phyloP scores from a whole-genome alignment of 1,140 invertebrate genomes.

The Propsilocerus akamusi region DNA sequence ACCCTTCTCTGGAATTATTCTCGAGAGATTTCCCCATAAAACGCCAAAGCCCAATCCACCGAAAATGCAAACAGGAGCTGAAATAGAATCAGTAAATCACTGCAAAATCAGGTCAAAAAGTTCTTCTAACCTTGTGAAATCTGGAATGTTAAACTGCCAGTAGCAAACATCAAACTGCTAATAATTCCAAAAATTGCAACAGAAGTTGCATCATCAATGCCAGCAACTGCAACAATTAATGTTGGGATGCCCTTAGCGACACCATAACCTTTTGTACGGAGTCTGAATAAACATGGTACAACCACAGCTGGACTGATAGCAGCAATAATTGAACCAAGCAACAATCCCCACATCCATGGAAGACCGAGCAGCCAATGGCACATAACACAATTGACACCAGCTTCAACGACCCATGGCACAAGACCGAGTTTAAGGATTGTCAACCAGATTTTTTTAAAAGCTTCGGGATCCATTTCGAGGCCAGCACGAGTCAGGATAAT shows the following conservation, averaged over 20 bases:
- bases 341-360: conserved; percentile 74
- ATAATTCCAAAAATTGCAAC: conserved; percentile 80
- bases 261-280: conserved; percentile 72
- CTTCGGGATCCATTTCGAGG: conserved; percentile 72
- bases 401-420: conserved; percentile 73
- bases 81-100: conserved; percentile 18
- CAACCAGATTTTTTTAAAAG: conserved; percentile 57
- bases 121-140: conserved; percentile 25
- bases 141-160: conserved; percentile 41
- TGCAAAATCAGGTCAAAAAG: neutral
- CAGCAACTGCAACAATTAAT: conserved; percentile 73
- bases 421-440: conserved; percentile 68
- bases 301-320: conserved; percentile 91
- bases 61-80: conserved; percentile 59
- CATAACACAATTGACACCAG: conserved; percentile 40
- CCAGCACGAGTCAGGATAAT: conserved; percentile 87
- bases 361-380: conserved; percentile 57
- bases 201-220: conserved; percentile 69
- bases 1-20: conserved; percentile 54
- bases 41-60: conserved; percentile 56
- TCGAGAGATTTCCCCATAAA: conserved; percentile 50
- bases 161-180: conserved; percentile 62
- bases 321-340: conserved; percentile 72
- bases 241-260: conserved; percentile 89
- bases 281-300: conserved; percentile 70